Conservation (phyloP, 2,888 invertebrate species). For the Atethmia centrago region DNA sequence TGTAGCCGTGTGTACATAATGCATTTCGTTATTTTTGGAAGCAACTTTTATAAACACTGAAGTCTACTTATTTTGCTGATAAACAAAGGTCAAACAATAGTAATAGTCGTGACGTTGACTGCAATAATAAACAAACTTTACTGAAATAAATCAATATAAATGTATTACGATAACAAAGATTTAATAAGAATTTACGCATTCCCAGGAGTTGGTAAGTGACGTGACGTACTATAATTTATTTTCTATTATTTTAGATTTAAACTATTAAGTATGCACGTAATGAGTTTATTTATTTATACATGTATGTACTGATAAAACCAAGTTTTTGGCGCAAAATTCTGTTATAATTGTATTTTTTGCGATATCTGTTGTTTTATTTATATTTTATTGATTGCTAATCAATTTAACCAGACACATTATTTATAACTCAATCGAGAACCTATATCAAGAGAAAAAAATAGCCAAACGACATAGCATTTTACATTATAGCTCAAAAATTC, state of each 20-base stretch:
- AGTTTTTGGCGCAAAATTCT: not conserved
- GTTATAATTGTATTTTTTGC: not conserved
- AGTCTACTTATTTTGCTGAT: conserved; percentile 6
- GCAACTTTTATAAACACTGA: not conserved
- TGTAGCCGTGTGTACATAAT: too few relatives aligned
- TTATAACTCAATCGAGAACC: conserved; percentile 7
- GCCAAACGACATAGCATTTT: not conserved
- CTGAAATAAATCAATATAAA: conserved; percentile 38
- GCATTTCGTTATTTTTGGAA: not conserved
- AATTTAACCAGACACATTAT: not conserved
- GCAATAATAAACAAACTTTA: conserved; percentile 13
- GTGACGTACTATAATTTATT: conserved; percentile 3
- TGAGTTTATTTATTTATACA: not conserved
- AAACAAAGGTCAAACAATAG: conserved; percentile 5
- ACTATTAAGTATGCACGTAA: too few relatives aligned
- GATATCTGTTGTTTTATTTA: not conserved
- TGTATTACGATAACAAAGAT: conserved; percentile 27
- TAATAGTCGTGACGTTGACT: conserved; percentile 2
- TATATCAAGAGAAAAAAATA: not conserved
- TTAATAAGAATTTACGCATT: conserved; percentile 23
- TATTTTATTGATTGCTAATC: conserved; percentile 2
- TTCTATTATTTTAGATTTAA: not conserved
- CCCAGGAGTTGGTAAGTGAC: conserved; percentile 6
- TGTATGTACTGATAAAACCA: not conserved
- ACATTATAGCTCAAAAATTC: not conserved